phyloP scores from a whole-genome alignment of 2,888 invertebrate species.

The Meandrusa payeni region DNA sequence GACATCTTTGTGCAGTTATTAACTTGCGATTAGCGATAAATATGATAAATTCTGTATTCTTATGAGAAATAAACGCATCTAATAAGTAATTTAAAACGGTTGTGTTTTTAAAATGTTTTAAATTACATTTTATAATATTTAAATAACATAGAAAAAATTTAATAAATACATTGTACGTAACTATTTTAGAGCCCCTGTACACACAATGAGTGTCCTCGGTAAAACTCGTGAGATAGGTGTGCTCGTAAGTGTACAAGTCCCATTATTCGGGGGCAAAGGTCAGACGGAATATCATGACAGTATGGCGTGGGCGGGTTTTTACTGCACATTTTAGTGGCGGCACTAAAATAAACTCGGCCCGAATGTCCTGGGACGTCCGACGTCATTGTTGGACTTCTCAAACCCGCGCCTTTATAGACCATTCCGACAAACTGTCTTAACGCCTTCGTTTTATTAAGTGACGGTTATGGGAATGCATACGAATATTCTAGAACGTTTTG shows the following conservation, averaged over 20 bases:
- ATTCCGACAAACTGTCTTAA: constrained; percentile 56
- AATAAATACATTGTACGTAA: too few relatives aligned
- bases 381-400: constrained; percentile 59
- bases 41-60: too few relatives aligned
- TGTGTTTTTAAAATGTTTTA: too few relatives aligned
- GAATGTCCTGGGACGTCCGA: constrained; percentile 58
- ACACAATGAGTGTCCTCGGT: too few relatives aligned
- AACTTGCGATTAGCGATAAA: background rate
- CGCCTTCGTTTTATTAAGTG: constrained; percentile 54
- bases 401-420: constrained; percentile 55
- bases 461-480: constrained; percentile 32
- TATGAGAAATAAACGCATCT: too few relatives aligned
- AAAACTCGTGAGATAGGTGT: constrained; percentile 18
- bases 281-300: constrained; percentile 56
- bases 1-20: constrained; percentile 8
- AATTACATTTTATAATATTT: too few relatives aligned
- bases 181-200: too few relatives aligned
- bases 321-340: constrained; percentile 66
- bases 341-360: constrained; percentile 68
- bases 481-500: constrained; percentile 1
- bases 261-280: constrained; percentile 59
- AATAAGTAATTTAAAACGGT: too few relatives aligned
- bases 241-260: constrained; percentile 15
- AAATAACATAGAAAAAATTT: too few relatives aligned
- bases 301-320: constrained; percentile 74